phyloP scores from a whole-genome alignment of 2,888 invertebrate genomes.

The Tanypteryx hageni region DNA sequence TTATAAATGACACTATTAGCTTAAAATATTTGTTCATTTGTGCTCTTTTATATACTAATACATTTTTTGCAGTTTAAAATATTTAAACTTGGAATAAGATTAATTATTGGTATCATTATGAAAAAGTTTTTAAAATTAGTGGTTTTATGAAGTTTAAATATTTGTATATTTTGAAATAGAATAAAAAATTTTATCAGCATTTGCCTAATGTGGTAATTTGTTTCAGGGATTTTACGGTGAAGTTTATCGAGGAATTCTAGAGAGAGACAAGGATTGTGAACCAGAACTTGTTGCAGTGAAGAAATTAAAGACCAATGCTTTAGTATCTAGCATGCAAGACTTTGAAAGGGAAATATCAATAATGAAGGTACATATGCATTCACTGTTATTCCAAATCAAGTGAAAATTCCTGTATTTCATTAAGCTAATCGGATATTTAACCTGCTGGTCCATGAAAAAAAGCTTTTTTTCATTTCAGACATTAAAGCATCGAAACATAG shows the following conservation, averaged over 20 bases:
- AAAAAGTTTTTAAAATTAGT: too few species aligned
- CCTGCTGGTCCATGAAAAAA: background rate
- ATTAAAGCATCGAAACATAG: slow-evolving; percentile 91
- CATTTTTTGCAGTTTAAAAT: too few species aligned
- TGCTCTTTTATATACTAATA: too few species aligned
- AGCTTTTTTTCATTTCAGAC: slow-evolving; percentile 76
- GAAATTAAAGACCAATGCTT: slow-evolving; percentile 78
- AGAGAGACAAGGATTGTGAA: slow-evolving; percentile 75
- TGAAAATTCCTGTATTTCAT: background rate
- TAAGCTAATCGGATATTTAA: too few species aligned
- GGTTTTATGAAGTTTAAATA: too few species aligned
- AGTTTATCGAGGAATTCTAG: slow-evolving; percentile 86
- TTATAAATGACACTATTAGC: too few species aligned
- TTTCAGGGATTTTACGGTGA: slow-evolving; percentile 90
- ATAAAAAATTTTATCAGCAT: too few species aligned
- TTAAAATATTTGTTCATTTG: too few species aligned
- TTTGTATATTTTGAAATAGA: too few species aligned
- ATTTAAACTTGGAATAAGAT: too few species aligned
- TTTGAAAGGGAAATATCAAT: slow-evolving; percentile 91
- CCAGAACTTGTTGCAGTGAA: slow-evolving; percentile 83
- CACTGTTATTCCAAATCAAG: background rate
- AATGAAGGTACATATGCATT: slow-evolving; percentile 84
- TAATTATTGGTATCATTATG: too few species aligned
- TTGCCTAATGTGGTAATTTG: background rate
- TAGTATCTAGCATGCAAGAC: slow-evolving; percentile 79